These are phyloP conservation scores for Agrotis clavis DNA, from an alignment of 2,888 invertebrate genomes.

Conservation along the genomic window DNA sequence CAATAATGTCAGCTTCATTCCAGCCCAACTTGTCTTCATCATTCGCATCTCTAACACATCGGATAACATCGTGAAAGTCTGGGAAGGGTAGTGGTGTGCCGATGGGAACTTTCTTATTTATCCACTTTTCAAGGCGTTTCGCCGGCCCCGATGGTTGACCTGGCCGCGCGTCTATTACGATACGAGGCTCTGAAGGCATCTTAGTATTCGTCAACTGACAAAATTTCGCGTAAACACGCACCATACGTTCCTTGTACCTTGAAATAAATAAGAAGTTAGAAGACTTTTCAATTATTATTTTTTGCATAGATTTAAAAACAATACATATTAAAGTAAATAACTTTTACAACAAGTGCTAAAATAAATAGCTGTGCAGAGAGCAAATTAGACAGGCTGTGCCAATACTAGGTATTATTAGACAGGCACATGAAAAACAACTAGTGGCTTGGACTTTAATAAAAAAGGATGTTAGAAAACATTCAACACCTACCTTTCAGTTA, in stretches of 20 bases:
- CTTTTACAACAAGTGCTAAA: background rate
- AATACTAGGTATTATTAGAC: too few species aligned
- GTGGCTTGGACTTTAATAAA: too few species aligned
- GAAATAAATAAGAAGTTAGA: constrained; percentile 23
- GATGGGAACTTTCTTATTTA: constrained; percentile 85
- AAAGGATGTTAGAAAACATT: too few species aligned
- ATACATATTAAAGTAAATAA: background rate
- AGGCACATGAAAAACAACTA: too few species aligned
- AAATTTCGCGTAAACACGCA: constrained; percentile 91
- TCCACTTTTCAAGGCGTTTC: constrained; percentile 83
- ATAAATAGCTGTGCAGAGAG: too few species aligned
- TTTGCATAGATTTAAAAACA: background rate
- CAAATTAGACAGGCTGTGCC: too few species aligned
- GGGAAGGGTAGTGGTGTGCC: constrained; percentile 87
- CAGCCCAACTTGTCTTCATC: constrained; percentile 82
- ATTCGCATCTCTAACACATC: constrained; percentile 85
- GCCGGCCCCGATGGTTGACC: constrained; percentile 84
- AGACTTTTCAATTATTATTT: background rate
- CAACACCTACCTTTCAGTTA: constrained; percentile 89
- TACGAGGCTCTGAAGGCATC: constrained; percentile 86
- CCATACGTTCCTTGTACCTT: constrained; percentile 88
- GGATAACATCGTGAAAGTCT: constrained; percentile 90
- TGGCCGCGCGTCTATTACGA: constrained; percentile 80
- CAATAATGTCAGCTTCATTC: constrained; percentile 86
- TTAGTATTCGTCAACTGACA: constrained; percentile 92